These are phyloP conservation scores for Silurus aristotelis DNA, from an alignment of 2,797 vertebrate species.

Conservation along the genomic window DNA sequence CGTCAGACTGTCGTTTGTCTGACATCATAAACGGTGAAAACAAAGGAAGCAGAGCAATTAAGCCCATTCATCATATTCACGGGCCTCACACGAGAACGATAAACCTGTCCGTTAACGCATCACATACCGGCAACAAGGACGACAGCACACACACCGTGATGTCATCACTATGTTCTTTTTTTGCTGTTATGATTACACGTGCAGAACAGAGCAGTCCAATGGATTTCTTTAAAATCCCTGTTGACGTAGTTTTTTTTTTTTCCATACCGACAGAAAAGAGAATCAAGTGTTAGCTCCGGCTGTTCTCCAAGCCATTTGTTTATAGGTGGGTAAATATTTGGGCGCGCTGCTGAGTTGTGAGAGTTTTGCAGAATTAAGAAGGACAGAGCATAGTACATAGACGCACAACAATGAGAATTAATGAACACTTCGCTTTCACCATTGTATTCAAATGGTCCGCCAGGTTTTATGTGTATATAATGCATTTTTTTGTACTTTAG, in stretches of 20 bases:
- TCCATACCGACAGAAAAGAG: neutral
- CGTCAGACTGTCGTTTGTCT: neutral
- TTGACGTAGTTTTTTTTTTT: neutral
- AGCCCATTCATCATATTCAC: slow-evolving; percentile 14
- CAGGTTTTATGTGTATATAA: neutral
- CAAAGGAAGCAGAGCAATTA: neutral
- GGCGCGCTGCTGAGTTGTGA: neutral
- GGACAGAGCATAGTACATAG: neutral
- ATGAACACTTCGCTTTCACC: neutral
- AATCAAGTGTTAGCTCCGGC: neutral
- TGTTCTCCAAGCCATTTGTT: slow-evolving; percentile 30
- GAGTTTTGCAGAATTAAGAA: neutral
- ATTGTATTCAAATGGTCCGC: neutral
- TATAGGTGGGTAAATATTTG: slow-evolving; percentile 46
- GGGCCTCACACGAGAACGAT: neutral
- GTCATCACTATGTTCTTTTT: slow-evolving; percentile 21
- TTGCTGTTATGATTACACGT: slow-evolving; percentile 5
- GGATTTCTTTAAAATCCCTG: neutral
- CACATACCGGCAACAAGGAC: neutral
- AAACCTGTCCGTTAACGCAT: slow-evolving; percentile 23
- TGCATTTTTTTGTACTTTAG: neutral
- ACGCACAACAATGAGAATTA: neutral
- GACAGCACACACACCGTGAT: neutral
- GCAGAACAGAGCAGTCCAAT: neutral
- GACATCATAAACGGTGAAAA: slow-evolving; percentile 4